Base-by-base conservation (phyloP, 2,113 vertebrate genomes). In the Ageneiosus marmoratus region DNA sequence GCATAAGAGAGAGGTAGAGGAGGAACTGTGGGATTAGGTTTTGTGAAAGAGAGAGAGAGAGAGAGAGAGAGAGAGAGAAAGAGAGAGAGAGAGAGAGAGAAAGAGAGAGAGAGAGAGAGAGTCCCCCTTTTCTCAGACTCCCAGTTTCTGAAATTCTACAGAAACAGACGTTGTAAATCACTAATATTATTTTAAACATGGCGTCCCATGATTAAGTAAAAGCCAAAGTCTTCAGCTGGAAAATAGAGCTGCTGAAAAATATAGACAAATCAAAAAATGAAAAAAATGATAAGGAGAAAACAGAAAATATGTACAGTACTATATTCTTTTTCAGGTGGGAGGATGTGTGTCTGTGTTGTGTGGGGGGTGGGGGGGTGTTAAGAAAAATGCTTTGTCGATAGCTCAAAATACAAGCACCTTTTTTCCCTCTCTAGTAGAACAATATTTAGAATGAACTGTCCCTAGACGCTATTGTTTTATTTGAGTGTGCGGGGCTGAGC, bases 21-120 rank as follows among this genome's bases (percentile, higher is more conserved):
- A 86, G 92, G 92, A 94, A 94, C 89, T 91, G 83, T 92, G 90
- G 93, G 91, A 92, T 92, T 86, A 91, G 92, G 90, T 91, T 92
- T 91, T 88, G 88, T 87, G 75, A 79, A 86, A 87, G 86, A 86
- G 79, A 84, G 91, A 70, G 74, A 53, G 48, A 92, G 91, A 91
- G 86, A 86, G 79, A 83, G 91, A 69, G 73, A 51, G 46, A 92
- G 90, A 91, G 93, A n/a, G n/a, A n/a, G n/a, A n/a, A 89, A 93
- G 92, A 92, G 93, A 94, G 91, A 93, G 89, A 89, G 92, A 90
- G 92, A 88, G 89, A 79, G 86, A 87, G 86, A 86, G 79, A 84
- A 91, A 70, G 74, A 53, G 48, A 92, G 91, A 91, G 86, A 86
- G 79, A 83, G 91, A 69, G 73, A 51, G 46, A 92, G 90, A 91